phyloP scores from a whole-genome alignment of 2,797 vertebrate genomes.

The Aratinga solstitialis region DNA sequence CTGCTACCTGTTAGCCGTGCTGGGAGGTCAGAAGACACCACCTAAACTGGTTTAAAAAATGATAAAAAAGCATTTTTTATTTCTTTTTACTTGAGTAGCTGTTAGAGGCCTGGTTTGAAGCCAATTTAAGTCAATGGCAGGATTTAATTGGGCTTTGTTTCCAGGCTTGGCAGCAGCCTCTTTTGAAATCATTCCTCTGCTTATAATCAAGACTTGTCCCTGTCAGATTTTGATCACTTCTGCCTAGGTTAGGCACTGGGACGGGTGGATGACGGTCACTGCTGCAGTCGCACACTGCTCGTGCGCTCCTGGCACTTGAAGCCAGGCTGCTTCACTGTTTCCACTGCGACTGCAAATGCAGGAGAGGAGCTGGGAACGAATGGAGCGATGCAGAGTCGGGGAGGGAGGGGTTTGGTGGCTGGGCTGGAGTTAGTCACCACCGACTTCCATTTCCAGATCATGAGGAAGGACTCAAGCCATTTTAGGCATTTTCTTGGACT shows the following conservation, averaged over 20 bases:
- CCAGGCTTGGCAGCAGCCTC: not conserved
- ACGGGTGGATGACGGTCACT: not conserved
- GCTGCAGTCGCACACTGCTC: not conserved
- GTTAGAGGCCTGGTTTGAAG: not conserved
- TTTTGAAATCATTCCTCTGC: slow-evolving; percentile 5
- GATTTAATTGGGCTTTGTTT: slow-evolving; percentile 41
- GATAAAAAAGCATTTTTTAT: not conserved
- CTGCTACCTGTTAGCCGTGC: not conserved
- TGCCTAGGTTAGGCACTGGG: not conserved
- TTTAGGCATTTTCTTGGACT: slow-evolving; percentile 63
- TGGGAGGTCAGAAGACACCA: not conserved
- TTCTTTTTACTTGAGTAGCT: not conserved
- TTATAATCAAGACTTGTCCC: not conserved
- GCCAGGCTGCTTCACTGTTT: slow-evolving; percentile 3
- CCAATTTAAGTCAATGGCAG: not conserved
- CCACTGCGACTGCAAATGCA: not conserved
- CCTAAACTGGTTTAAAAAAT: not conserved
- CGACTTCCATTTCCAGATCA: slow-evolving; percentile 49
- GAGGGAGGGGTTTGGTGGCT: slow-evolving; percentile 56
- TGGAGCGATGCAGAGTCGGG: not conserved
- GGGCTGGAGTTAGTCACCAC: slow-evolving; percentile 46
- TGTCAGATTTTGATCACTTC: not conserved
- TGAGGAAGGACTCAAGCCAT: slow-evolving; percentile 56
- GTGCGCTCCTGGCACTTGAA: not conserved
- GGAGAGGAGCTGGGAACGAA: slow-evolving; percentile 20